Evolutionary conservation across 2,888 invertebrate genomes (phyloP), one percentile per base, ranked within the genome.

Genomic region (Galeopsomyia nigrocyanea): DNA sequence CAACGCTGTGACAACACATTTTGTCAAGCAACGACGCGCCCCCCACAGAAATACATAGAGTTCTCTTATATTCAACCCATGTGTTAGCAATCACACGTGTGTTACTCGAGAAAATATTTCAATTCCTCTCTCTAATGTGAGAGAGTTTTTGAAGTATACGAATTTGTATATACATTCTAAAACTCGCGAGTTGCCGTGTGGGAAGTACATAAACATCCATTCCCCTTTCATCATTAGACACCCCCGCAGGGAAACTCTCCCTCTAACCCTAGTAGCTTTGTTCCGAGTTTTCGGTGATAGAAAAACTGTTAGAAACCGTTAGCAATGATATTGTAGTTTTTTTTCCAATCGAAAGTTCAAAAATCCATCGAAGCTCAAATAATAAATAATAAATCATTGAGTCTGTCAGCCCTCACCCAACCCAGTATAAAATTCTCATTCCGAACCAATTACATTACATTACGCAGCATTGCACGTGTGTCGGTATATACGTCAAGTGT

Each of bases 121-220:
- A 47, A 60, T 22, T 7, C 55, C 39, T 39, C 31, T 31, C 31
- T 31, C 10, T 39, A 13, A 39, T 39, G 39, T 31, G 46, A n/a
- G n/a, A n/a, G n/a, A 46, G 55, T 62, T 62, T 49, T 19, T 21
- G 39, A n/a, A 63, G 68, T 13, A 39, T 51, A 56, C 39, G 56
- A 56, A 50, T 69, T 22, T 68, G 47, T 62, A 56, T 7, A 39
- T 39, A 56, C 39, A 39, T 39, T 39, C 10, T 3, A 10, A 26
- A 10, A 39, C 49, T 61, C 46, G 3, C n/a, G n/a, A n/a, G n/a
- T n/a, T 14, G 39, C 14, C 16, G 21, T 61, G 68, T 68, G 65
- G 65, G 68, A 68, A 68, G 61, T 68, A 56, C 57, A 61, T 68
- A 68, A 68, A 61, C 64, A 73, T 65, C 55, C 68, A 65, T 68